Conservation (phyloP, 2,113 vertebrate genomes). For the Nyctibius bracteatus region DNA sequence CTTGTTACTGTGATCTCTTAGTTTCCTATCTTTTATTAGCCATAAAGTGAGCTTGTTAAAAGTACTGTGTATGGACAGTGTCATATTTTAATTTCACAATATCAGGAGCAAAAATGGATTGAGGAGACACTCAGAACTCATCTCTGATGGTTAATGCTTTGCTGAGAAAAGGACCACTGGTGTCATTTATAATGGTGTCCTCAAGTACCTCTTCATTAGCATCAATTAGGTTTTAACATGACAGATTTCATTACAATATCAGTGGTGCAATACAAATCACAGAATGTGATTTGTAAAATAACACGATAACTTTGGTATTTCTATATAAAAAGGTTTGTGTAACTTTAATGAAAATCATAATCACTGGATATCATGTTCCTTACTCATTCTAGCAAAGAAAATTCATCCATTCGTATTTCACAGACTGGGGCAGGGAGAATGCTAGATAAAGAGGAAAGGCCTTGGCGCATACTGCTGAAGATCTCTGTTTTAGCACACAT, state of each 20-base stretch:
- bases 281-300: too few relatives aligned
- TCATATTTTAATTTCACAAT: background rate
- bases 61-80: background rate
- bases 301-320: background rate
- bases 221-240: background rate
- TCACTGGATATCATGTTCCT: background rate
- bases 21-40: background rate
- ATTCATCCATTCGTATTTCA: background rate
- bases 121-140: background rate
- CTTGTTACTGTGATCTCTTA: background rate
- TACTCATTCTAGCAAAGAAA: background rate
- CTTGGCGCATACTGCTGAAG: background rate
- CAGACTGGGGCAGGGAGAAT: rapidly evolving
- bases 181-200: background rate
- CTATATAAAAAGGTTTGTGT: background rate
- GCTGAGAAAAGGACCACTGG: background rate
- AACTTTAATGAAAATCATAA: background rate
- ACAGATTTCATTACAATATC: background rate
- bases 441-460: background rate
- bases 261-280: background rate
- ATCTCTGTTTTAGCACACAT: background rate
- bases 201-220: background rate
- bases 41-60: background rate
- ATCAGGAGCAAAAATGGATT: background rate
- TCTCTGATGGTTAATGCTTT: background rate